Percentiles rank a stretch among this genome's conserved stretches.
phyloP scores from a whole-genome alignment of 53 echinoderm and acorn worm species.

The Arbacia lixula region DNA sequence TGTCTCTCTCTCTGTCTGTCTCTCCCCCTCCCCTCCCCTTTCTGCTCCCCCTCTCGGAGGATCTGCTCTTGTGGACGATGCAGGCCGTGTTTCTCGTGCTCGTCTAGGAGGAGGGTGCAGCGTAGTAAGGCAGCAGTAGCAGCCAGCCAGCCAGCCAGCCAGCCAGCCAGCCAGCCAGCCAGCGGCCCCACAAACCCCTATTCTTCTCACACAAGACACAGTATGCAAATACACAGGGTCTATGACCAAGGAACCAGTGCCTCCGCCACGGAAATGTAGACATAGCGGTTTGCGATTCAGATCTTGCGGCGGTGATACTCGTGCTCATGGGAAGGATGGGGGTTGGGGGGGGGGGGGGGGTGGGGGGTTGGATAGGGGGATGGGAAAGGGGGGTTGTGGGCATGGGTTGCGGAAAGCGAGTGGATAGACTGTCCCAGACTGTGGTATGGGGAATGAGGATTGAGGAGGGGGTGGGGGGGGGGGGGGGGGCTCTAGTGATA shows the following conservation, averaged over 20 bases:
- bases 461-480: neutral
- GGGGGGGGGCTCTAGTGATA: slow-evolving; percentile 5
- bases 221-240: slow-evolving; percentile 45
- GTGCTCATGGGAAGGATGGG: neutral
- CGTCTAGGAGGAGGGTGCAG: too few relatives aligned
- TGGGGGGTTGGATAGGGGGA: slow-evolving; percentile 1
- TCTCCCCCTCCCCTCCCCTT: too few relatives aligned
- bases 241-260: slow-evolving; percentile 39
- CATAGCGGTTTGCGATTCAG: slow-evolving; percentile 33
- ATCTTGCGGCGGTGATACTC: slow-evolving; percentile 31
- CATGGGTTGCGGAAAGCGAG: too few relatives aligned
- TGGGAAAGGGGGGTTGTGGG: slow-evolving; percentile 3
- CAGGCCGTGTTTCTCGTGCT: too few relatives aligned
- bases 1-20: too few relatives aligned
- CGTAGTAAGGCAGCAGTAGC: too few relatives aligned
- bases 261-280: slow-evolving; percentile 25
- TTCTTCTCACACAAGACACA: neutral
- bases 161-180: too few relatives aligned
- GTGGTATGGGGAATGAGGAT: too few relatives aligned
- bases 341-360: neutral
- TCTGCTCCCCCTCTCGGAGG: too few relatives aligned
- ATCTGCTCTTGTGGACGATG: too few relatives aligned
- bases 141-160: too few relatives aligned
- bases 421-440: neutral
- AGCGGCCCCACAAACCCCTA: slow-evolving; percentile 26